Base-by-base conservation (phyloP, 2,113 vertebrate genomes). In the Caranx melampygus region DNA sequence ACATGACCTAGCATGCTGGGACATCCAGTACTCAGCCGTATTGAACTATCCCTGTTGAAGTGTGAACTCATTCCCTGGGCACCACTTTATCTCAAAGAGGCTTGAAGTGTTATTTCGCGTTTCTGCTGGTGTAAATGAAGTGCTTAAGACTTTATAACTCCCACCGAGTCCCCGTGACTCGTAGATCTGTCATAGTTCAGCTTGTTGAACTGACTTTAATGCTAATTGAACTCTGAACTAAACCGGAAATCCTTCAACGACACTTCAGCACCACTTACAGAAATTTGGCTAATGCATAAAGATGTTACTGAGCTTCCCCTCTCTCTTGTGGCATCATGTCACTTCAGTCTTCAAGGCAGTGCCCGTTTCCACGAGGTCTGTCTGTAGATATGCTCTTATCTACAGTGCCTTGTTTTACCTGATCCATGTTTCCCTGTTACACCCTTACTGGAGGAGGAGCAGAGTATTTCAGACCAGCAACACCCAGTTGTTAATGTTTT, bases 1-100 rank as follows among this genome's bases (percentile, higher is more conserved):
- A 87, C 86, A 60, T 77, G 83, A 83, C 72, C 35, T 55, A 67
- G 72, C 89, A 72, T 45, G 74, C 72, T 63, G 83, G 83, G 57
- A 80, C 84, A 79, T 87, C 79, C 73, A 79, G 80, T 83, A 6
- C 86, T 83, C 75, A 15, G 49, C 76, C 70, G 71, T 18, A 21
- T 57, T 66, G 65, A 62, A 2, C 8, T 42, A 69, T 34, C 55
- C 68, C 45, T n/a, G 45, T 45, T 84, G 12, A 40, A 37, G 52
- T 45, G 51, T 67, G 69, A 80, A 62, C 31, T 62, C 64, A 70
- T 61, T 71, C 65, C 20, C 35, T 72, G 55, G 58, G 60, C 57
- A 61, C 45, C 54, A 55, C 14, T 40, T 10, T 42, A 12, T 67
- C 31, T 72, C 3, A 31, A 64, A 83, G 34, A 72, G 34, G 21